A percentile compares a stretch with the other conserved stretches of the same genome.
Conservation (phyloP, 2,797 vertebrate species). For the Sebastes melanostomus region DNA sequence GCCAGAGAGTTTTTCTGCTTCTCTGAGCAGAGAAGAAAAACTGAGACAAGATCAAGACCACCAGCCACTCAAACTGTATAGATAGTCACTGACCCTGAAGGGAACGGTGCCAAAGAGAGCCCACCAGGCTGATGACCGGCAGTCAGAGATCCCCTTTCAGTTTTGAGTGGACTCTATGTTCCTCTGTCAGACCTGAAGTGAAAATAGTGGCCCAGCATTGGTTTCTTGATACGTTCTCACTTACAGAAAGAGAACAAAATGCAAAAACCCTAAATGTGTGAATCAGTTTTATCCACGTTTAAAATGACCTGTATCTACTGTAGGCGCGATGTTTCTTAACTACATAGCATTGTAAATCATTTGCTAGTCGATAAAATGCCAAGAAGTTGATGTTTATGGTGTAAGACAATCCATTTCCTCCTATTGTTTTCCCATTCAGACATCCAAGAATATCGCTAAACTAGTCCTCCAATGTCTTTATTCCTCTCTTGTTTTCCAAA, state of each 20-base stretch:
- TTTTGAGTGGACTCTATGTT: constrained; percentile 7
- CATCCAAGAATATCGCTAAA: neutral
- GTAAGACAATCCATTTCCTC: neutral
- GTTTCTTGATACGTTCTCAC: neutral
- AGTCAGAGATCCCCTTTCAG: constrained; percentile 42
- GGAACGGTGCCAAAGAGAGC: constrained; percentile 34
- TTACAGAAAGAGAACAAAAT: neutral
- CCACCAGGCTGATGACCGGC: constrained; percentile 29
- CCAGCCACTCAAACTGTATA: constrained; percentile 51
- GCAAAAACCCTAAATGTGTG: neutral
- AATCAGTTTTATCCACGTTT: neutral
- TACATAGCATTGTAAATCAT: too few species aligned
- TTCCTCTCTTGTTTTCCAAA: constrained; percentile 34
- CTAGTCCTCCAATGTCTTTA: constrained; percentile 4
- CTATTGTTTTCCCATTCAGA: neutral
- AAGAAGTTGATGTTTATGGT: neutral
- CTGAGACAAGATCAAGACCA: constrained; percentile 53
- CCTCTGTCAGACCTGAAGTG: constrained; percentile 29
- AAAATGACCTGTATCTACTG: neutral
- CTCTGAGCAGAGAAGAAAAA: constrained; percentile 56
- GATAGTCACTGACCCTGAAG: constrained; percentile 63
- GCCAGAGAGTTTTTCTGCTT: constrained; percentile 61
- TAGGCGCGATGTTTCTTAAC: neutral
- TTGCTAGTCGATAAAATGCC: neutral
- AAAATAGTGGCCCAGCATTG: neutral